A percentile compares a stretch with the other conserved stretches of the same genome.
Conservation (phyloP, 2,888 invertebrate genomes). For the Drosophila neonasuta region DNA sequence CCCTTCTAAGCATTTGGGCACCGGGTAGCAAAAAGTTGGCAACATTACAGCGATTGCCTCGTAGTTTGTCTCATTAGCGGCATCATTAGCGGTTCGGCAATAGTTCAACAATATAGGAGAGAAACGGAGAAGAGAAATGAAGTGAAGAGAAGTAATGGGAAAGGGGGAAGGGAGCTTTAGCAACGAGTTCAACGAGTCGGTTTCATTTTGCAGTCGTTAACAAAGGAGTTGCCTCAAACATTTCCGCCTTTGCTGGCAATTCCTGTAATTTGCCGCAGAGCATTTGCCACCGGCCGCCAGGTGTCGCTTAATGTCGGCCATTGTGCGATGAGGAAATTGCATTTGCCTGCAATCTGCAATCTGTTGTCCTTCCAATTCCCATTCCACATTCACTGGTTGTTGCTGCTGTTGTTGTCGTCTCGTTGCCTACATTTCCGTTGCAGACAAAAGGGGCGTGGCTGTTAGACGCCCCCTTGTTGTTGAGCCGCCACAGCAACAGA, state of each 20-base stretch:
- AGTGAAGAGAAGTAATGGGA: neutral
- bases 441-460: conserved; percentile 64
- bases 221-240: conserved; percentile 39
- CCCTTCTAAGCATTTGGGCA: neutral
- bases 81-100: conserved; percentile 49
- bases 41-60: conserved; percentile 12
- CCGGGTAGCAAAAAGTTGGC: conserved; percentile 18
- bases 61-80: conserved; percentile 41
- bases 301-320: conserved; percentile 57
- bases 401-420: conserved; percentile 32
- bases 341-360: conserved; percentile 46
- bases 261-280: conserved; percentile 60
- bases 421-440: conserved; percentile 66
- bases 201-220: conserved; percentile 19
- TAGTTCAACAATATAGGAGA: conserved; percentile 16
- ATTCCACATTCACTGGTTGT: neutral
- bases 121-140: neutral
- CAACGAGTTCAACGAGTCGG: conserved; percentile 12
- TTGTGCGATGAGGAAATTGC: conserved; percentile 58
- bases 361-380: conserved; percentile 20
- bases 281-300: conserved; percentile 47
- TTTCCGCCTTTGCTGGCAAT: conserved; percentile 55
- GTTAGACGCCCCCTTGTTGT: conserved; percentile 21
- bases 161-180: neutral
- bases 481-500: conserved; percentile 20